phyloP scores from a whole-genome alignment of 2,113 vertebrate species.

The Labrus mixtus region DNA sequence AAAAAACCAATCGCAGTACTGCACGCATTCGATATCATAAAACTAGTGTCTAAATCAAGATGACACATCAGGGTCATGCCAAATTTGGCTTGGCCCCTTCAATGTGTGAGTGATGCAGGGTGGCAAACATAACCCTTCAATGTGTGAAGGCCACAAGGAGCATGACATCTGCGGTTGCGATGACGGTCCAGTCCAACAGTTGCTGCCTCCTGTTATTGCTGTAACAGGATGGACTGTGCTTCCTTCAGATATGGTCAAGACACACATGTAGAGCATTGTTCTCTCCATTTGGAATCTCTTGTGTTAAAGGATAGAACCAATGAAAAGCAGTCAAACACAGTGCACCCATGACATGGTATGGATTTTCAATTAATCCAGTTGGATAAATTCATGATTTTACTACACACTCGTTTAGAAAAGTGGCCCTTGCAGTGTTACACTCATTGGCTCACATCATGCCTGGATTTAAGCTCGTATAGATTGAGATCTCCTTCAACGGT shows the following conservation, averaged over 20 bases:
- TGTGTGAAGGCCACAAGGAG: constrained; percentile 76
- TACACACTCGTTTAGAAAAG: constrained; percentile 24
- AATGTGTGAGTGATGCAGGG: no score
- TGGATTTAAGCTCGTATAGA: constrained; percentile 30
- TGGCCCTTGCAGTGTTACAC: constrained; percentile 40
- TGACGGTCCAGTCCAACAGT: constrained; percentile 50
- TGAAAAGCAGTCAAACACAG: constrained; percentile 20
- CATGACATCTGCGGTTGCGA: constrained; percentile 66
- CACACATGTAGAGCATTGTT: constrained; percentile 52
- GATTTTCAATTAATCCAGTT: constrained; percentile 49
- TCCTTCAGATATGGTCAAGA: constrained; percentile 58
- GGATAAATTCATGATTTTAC: constrained; percentile 50
- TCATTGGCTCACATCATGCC: constrained; percentile 37
- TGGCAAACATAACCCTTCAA: no score
- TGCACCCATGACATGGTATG: constrained; percentile 24
- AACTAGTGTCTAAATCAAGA: constrained; percentile 71
- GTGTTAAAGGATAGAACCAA: constrained; percentile 40
- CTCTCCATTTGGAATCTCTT: constrained; percentile 17
- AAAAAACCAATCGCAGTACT: constrained; percentile 27
- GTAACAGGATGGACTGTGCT: constrained; percentile 51
- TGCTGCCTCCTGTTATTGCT: constrained; percentile 54
- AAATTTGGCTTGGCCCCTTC: constrained; percentile 65
- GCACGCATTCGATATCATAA: constrained; percentile 51
- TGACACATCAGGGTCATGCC: constrained; percentile 79
- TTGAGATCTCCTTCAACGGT: constrained; percentile 61